Evolutionary conservation across 2,888 invertebrate genomes (phyloP), one percentile per base, ranked within the genome.

Genomic region (Agonum fuliginosum): DNA sequence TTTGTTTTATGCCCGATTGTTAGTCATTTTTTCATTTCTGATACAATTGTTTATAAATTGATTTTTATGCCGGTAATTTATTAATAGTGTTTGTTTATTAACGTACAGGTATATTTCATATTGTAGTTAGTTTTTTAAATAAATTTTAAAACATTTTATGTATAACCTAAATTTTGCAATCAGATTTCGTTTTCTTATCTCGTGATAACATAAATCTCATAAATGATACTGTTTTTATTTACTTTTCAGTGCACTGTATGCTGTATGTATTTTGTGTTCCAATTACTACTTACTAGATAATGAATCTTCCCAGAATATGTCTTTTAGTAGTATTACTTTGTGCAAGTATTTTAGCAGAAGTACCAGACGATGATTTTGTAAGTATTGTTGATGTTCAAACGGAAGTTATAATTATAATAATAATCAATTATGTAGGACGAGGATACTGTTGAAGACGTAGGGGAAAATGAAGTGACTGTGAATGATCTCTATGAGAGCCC

Each of bases 401-500:
- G 34, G 5, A 46, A 65, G 6, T 24, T 30, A n/a, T 30, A n/a
- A 20, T 75, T 37, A 20, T 3, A 65, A 10, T 78, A 24, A 19
- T n/a, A 46, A 24, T 27, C 27, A 24, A 41, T 37, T 69, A 24
- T 54, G 41, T 54, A 77, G 24, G 77, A 70, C 19, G 70, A 51
- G n/a, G 67, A 46, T 1, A 84, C 82, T 34, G 84, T 82, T 20
- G 82, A 82, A 14, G 83, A 83, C 74, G 69, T 78, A 24, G 77
- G 86, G 20, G 75, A 81, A 20, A 77, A 78, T 8, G 87, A 88
- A 79, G 87, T 89, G 19, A 88, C 88, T 65, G 89, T n/a, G n/a
- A n/a, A 89, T 74, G 83, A 89, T 22, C 84, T 86, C n/a, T 96
- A 96, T 83, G 89, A 89, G 62, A 94, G 94, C 83, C 97, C 97